These are phyloP conservation scores for Augochlorella aurata DNA, from an alignment of 2,888 invertebrate species.

Conservation along the genomic window DNA sequence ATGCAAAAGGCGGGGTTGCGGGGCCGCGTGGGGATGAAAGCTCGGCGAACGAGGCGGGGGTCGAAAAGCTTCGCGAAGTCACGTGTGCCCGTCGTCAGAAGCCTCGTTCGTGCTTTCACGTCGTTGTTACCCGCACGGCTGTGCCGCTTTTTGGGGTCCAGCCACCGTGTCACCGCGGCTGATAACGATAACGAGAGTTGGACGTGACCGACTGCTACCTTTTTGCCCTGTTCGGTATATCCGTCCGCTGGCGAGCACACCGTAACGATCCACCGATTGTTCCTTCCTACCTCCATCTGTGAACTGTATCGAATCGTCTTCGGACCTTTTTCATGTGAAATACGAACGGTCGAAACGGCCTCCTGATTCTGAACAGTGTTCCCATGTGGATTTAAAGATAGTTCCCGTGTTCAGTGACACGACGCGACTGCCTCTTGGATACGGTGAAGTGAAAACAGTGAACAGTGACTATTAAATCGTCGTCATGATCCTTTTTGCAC, in stretches of 20 bases:
- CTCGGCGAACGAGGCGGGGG: slow-evolving; percentile 70
- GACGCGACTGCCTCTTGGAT: slow-evolving; percentile 47
- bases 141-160: slow-evolving; percentile 62
- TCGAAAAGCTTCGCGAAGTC: slow-evolving; percentile 79
- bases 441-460: slow-evolving; percentile 50
- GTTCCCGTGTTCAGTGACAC: not conserved
- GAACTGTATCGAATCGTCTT: not conserved
- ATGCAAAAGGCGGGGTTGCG: slow-evolving; percentile 86
- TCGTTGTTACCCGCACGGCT: slow-evolving; percentile 65
- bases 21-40: slow-evolving; percentile 83
- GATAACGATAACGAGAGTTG: slow-evolving; percentile 64
- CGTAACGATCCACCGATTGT: not conserved
- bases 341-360: no score
- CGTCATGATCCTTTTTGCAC: not conserved
- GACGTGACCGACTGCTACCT: slow-evolving; percentile 50
- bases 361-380: not conserved
- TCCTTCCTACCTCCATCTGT: not conserved
- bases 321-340: not conserved
- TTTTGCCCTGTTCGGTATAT: slow-evolving; percentile 1
- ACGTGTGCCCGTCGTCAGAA: slow-evolving; percentile 78
- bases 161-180: slow-evolving; percentile 60
- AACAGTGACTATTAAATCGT: not conserved
- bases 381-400: not conserved
- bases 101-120: slow-evolving; percentile 77
- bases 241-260: not conserved